Percentiles rank a stretch among this genome's conserved stretches.
Evolutionary conservation across 2,113 vertebrate genomes (phyloP).

Genomic region (Gymnogyps californianus): DNA sequence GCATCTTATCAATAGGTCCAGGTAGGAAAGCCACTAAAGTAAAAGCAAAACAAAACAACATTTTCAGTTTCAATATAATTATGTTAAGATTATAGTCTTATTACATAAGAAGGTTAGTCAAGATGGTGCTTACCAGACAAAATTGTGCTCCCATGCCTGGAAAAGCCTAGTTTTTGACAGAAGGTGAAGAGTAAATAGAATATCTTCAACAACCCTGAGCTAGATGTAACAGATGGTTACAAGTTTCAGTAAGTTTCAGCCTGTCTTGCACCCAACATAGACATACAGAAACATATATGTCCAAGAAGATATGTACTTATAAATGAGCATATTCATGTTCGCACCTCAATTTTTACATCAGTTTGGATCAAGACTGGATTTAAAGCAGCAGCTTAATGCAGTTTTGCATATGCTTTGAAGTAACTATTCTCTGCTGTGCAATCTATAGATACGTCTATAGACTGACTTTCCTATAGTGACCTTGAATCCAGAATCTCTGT

Average conservation of each 20-base stretch:
- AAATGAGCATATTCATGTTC: not conserved
- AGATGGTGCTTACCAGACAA: not conserved
- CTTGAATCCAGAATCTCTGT: not conserved
- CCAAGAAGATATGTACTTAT: not conserved
- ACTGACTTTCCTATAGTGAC: not conserved
- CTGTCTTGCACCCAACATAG: not conserved
- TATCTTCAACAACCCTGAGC: not conserved
- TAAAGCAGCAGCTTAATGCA: not conserved
- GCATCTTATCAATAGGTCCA: not conserved
- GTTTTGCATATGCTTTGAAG: not conserved
- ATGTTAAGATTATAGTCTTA: not conserved
- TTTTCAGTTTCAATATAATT: not conserved
- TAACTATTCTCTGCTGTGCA: not conserved
- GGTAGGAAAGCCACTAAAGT: not conserved
- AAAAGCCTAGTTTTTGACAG: not conserved
- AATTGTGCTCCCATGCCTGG: not conserved
- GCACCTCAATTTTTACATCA: not conserved
- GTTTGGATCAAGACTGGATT: not conserved
- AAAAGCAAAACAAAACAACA: not conserved
- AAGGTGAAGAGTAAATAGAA: not conserved
- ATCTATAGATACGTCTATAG: not conserved
- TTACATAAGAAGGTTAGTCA: not conserved
- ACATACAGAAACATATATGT: not conserved
- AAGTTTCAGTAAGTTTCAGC: not conserved
- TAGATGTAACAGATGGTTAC: not conserved